Evolutionary conservation across 2,888 invertebrate genomes (phyloP), one percentile per base, ranked within the genome.

Genomic region (Synanthedon tipuliformis): DNA sequence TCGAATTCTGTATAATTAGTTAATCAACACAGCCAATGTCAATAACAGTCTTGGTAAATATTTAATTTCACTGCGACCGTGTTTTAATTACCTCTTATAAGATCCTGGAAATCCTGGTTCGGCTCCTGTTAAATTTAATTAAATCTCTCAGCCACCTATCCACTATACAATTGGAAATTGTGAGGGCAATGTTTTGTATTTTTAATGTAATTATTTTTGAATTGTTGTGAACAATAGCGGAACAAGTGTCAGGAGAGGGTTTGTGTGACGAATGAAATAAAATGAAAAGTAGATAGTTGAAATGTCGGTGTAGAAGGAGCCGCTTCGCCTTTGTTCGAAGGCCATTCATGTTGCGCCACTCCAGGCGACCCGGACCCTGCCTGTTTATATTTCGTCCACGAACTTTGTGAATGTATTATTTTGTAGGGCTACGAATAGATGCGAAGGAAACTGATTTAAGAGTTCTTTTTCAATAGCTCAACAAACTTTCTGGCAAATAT

Each of bases 321-420:
- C 71, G 66, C 57, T 59, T 56, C 69, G 73, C 18, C 74, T 80
- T 81, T 80, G 76, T 81, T 78, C 68, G 66, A 66, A 64, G 61
- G 71, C 69, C 71, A 75, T 78, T 76, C 73, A 77, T 74, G 65
- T 72, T 69, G 69, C 67, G 69, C 71, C 71, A 72, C 75, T 78
- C 69, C 69, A 75, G 64, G 56, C 75, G 69, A 64, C 71, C 73
- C 75, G 62, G 23, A 57, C 66, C 68, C 66, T 80, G 76, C 68
- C 66, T 80, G 76, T 84, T 83, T 81, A 77, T 83, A 83, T 84
- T 83, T 80, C 71, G 79, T 81, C 76, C 83, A 79, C 83, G 81
- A 80, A 82, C 77, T 77, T 76, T 74, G 65, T 69, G 82, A 81
- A 83, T 85, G 81, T 78, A 79, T 84, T 84, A 84, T 82, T 78